Conservation (phyloP, 2,113 vertebrate genomes). For the Pogona vitticeps region DNA sequence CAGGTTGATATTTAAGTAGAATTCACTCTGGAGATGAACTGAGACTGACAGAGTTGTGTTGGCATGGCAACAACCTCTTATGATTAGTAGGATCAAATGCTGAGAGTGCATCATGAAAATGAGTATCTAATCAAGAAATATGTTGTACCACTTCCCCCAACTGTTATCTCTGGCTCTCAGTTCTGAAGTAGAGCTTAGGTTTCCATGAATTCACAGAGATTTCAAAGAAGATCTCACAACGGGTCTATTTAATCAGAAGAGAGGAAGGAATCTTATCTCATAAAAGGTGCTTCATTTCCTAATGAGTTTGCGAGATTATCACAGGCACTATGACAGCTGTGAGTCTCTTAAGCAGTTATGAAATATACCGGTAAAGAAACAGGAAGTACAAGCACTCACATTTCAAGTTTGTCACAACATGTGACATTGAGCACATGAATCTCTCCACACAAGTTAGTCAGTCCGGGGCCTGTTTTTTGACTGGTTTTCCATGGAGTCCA, state of each 20-base stretch:
- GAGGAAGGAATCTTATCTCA: slow-evolving; percentile 14
- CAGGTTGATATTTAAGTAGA: slow-evolving; percentile 69
- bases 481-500: neutral
- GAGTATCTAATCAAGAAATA: slow-evolving; percentile 44
- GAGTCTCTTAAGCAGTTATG: neutral
- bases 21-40: slow-evolving; percentile 47
- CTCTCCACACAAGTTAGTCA: neutral
- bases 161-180: slow-evolving; percentile 35
- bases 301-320: neutral
- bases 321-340: neutral
- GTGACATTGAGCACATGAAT: neutral
- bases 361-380: neutral
- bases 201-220: slow-evolving; percentile 26
- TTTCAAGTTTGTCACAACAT: neutral
- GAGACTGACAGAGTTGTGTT: slow-evolving; percentile 46
- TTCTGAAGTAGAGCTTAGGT: slow-evolving; percentile 23
- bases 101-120: slow-evolving; percentile 25
- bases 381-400: neutral
- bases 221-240: neutral
- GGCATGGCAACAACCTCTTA: slow-evolving; percentile 60
- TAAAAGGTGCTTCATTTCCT: neutral
- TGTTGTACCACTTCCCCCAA: neutral
- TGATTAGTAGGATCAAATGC: slow-evolving; percentile 51
- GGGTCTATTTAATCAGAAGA: neutral
- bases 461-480: neutral